A percentile compares a stretch with the other conserved stretches of the same genome.
Evolutionary conservation across 1,140 invertebrate species (phyloP).

Genomic region (Glossosoma conforme): DNA sequence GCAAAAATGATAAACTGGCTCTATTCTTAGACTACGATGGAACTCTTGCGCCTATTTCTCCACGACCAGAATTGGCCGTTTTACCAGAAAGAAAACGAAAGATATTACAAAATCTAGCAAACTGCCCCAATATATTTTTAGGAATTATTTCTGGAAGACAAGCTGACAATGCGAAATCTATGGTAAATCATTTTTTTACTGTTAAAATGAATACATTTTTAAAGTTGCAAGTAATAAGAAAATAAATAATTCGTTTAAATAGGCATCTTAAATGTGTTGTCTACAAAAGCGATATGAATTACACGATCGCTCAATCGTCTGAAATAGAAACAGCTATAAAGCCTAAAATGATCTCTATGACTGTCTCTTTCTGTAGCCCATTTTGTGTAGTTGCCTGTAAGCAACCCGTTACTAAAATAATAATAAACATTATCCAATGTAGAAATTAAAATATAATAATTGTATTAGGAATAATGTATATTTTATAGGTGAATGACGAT

Average conservation of each 20-base stretch:
- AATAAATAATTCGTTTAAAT: too few relatives aligned
- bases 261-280: too few relatives aligned
- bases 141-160: conserved; percentile 83
- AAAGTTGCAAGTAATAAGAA: too few relatives aligned
- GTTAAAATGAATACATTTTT: too few relatives aligned
- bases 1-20: conserved; percentile 75
- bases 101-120: conserved; percentile 73
- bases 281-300: neutral
- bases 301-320: neutral
- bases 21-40: conserved; percentile 86
- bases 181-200: conserved; percentile 54
- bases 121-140: conserved; percentile 81
- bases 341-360: too few relatives aligned
- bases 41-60: conserved; percentile 80
- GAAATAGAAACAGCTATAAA: too few relatives aligned
- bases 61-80: conserved; percentile 81
- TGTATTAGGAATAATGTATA: neutral
- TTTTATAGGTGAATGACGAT: too few relatives aligned
- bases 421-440: conserved; percentile 7
- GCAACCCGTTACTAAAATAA: too few relatives aligned
- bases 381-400: too few relatives aligned
- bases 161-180: conserved; percentile 80
- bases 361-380: too few relatives aligned
- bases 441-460: conserved; percentile 2
- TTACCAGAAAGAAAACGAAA: conserved; percentile 79